These are phyloP conservation scores for Ia io DNA, from an alignment of 2,113 vertebrate species.

Conservation along the genomic window DNA sequence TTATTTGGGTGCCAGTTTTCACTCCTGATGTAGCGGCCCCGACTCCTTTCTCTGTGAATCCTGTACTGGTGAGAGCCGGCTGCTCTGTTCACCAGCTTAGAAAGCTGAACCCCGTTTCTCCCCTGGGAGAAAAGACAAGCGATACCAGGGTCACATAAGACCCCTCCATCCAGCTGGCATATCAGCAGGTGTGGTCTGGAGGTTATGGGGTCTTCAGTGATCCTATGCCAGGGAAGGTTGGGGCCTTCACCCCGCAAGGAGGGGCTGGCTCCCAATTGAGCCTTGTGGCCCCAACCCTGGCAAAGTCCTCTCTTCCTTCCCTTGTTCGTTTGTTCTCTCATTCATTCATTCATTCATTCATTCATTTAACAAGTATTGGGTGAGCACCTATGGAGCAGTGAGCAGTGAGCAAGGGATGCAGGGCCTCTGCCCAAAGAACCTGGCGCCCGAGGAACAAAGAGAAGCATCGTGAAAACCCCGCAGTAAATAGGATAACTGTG, in stretches of 20 bases:
- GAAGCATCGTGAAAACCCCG: background rate
- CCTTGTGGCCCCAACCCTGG: background rate
- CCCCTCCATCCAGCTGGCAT: background rate
- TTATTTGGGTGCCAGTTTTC: background rate
- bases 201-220: background rate
- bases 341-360: background rate
- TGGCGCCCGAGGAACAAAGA: too few species aligned
- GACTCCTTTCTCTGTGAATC: background rate
- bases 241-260: background rate
- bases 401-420: background rate
- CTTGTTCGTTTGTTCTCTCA: background rate
- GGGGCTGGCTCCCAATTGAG: background rate
- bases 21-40: background rate
- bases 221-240: too few species aligned
- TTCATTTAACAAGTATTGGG: background rate
- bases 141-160: rapidly evolving
- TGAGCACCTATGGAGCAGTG: background rate
- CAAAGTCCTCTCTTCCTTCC: background rate
- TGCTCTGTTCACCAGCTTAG: background rate
- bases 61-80: rapidly evolving
- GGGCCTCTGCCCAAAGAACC: background rate
- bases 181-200: rapidly evolving
- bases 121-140: background rate
- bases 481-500: rapidly evolving
- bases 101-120: background rate